Base-by-base conservation (phyloP, 1,140 invertebrate species). In the Himalopsyche phryganea region DNA sequence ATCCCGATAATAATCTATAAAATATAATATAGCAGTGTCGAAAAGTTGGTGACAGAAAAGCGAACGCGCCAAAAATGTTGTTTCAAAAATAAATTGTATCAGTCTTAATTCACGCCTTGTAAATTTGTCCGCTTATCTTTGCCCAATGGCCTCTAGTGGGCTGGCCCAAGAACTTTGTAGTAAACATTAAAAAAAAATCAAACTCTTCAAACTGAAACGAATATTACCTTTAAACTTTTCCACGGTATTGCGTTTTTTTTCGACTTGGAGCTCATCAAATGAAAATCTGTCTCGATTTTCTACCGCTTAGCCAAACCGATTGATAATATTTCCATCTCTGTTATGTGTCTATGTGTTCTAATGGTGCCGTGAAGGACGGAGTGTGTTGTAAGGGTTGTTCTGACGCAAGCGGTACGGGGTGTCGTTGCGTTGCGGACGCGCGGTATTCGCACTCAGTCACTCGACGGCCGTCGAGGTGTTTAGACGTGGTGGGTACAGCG, bases 281-380 rank as follows among this genome's bases (percentile, higher is more conserved):
- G 58, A 60, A 60, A 60, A 60, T 60, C 58, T 60, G 50, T 60
- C 49, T 15, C 35, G 48, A 38, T 51, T 60, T 53, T 20, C 48
- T 28, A 28, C 23, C 32, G 15, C 9, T 50, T 33, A 14, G 20
- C 28, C 18, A 47, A 36, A 1, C 23, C 23, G 23, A 3, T 9
- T 9, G 23, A 28, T 28, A 28, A 28, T 28, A 28, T 9, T 28
- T 28, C 61, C 42, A 14, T 18, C 6, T 58, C 60, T 28, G 19
- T 42, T 28, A 14, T 9, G 9, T 28, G 23, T 28, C 23, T 5
- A 28, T 28, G 23, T 9, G 9, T 28, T 9, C 4, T 9, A 9
- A 9, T 9, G 23, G 9, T 28, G 9, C 23, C 3, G 9, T 28
- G 49, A 32, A 58, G 47, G 53, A 57, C 23, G 47, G 20, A 14